phyloP scores from a whole-genome alignment of 1,140 invertebrate genomes.

The Dolichoris vasculosae region DNA sequence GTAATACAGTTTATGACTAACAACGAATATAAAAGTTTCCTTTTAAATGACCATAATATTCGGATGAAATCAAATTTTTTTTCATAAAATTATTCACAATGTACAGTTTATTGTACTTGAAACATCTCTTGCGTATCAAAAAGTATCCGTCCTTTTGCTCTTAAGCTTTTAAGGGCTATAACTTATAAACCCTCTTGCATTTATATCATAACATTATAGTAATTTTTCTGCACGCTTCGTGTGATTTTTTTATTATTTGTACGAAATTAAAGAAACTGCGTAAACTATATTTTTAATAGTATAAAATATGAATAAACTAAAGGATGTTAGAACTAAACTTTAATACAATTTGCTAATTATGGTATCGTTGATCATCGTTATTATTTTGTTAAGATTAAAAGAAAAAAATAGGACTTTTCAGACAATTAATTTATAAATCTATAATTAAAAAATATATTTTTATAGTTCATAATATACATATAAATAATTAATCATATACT shows the following conservation, averaged over 20 bases:
- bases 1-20: no score
- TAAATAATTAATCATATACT: no score
- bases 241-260: slow-evolving; percentile 5
- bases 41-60: no score
- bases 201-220: slow-evolving; percentile 33
- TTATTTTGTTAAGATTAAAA: no score
- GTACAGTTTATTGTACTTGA: slow-evolving; percentile 21
- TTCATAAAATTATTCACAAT: not conserved
- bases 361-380: no score
- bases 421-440: no score
- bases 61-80: not conserved
- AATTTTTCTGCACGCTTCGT: slow-evolving; percentile 31
- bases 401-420: no score
- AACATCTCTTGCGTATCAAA: slow-evolving; percentile 19
- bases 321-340: not conserved
- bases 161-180: slow-evolving; percentile 37
- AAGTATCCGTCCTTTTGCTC: not conserved
- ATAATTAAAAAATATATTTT: no score
- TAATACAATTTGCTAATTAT: not conserved
- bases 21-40: no score
- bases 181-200: slow-evolving; percentile 30
- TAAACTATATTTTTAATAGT: slow-evolving; percentile 6
- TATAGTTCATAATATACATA: no score
- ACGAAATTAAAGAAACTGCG: not conserved
- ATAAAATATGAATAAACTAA: not conserved